Conservation (phyloP, 2,888 invertebrate genomes). For the Pollenia angustigena region DNA sequence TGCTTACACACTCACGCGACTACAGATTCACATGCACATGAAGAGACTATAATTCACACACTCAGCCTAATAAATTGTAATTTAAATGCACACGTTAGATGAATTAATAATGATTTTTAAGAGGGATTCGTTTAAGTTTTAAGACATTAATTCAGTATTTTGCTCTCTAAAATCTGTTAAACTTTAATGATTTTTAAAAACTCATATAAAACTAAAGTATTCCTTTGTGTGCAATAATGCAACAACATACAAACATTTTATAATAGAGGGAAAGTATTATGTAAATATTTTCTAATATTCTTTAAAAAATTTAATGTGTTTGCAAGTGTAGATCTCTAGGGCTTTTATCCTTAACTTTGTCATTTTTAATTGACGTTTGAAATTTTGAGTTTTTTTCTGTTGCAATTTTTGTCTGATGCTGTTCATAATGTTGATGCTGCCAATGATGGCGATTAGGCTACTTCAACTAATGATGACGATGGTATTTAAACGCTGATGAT, state of each 20-base stretch:
- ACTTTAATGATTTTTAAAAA: background rate
- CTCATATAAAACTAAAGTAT: background rate
- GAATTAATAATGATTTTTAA: conserved; percentile 14
- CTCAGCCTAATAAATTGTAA: conserved; percentile 24
- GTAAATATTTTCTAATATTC: background rate
- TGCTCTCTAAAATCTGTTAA: background rate
- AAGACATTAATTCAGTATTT: background rate
- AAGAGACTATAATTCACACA: background rate
- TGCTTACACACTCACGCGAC: background rate
- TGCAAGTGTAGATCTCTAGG: background rate
- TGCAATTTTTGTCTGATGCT: background rate
- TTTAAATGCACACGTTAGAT: conserved; percentile 26
- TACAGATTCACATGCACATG: background rate
- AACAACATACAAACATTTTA: too few relatives aligned
- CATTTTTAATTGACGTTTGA: conserved; percentile 46
- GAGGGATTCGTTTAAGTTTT: background rate
- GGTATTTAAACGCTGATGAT: conserved; percentile 33
- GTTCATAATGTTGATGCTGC: background rate
- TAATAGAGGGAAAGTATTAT: too few relatives aligned
- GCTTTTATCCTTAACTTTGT: conserved; percentile 31
- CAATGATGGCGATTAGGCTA: background rate
- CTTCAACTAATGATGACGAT: background rate
- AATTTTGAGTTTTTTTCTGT: background rate
- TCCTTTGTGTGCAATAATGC: too few relatives aligned
- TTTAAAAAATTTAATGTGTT: background rate